These are phyloP conservation scores for Patiria pectinifera DNA, from an alignment of 53 echinoderm and acorn worm genomes.

Conservation along the genomic window DNA sequence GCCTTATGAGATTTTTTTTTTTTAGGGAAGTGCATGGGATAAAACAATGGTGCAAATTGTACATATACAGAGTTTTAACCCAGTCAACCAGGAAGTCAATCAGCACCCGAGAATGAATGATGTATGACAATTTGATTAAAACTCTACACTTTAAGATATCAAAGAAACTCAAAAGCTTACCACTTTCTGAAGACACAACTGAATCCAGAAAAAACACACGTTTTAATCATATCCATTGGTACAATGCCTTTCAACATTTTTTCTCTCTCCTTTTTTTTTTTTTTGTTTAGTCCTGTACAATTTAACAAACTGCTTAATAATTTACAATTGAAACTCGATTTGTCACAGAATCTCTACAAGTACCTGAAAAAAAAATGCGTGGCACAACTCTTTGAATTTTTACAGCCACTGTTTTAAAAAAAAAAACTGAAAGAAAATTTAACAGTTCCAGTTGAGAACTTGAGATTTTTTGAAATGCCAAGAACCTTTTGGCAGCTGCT, in stretches of 20 bases:
- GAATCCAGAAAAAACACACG: not conserved
- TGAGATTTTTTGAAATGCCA: not conserved
- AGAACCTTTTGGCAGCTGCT: not conserved
- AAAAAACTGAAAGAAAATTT: not conserved
- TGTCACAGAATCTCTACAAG: conserved; percentile 22
- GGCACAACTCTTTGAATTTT: not conserved
- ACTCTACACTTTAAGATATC: not conserved
- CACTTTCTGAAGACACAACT: not conserved
- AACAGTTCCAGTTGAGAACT: not conserved
- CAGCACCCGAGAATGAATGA: too few relatives aligned
- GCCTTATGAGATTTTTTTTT: too few relatives aligned
- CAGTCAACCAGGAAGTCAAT: too few relatives aligned
- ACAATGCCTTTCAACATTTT: conserved; percentile 1
- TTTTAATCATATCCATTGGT: conserved; percentile 33
- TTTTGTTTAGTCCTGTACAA: conserved; percentile 41
- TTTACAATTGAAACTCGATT: conserved; percentile 48
- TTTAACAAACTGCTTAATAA: conserved; percentile 50
- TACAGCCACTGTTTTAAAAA: not conserved
- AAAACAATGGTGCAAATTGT: too few relatives aligned
- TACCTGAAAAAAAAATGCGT: not conserved
- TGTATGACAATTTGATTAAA: not conserved
- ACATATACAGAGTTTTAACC: too few relatives aligned
- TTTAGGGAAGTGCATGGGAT: too few relatives aligned
- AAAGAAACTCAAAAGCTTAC: not conserved
- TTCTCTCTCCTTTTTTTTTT: too few relatives aligned